These are phyloP conservation scores for Arenaria interpres DNA, from an alignment of 2,113 vertebrate genomes.

Conservation along the genomic window DNA sequence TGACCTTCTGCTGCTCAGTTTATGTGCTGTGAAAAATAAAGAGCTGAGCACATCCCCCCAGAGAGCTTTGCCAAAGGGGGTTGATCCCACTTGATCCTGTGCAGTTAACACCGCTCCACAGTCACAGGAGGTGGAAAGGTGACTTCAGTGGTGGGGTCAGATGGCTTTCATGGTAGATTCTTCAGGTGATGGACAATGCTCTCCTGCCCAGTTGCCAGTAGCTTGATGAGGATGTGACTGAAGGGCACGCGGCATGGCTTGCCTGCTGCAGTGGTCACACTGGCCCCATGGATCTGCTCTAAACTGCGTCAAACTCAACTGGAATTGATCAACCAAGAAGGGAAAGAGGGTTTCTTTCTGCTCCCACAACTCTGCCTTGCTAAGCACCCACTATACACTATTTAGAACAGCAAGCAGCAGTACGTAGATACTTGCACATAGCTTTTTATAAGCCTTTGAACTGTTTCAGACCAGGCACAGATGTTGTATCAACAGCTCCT, in stretches of 20 bases:
- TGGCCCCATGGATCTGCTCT: neutral
- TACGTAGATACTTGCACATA: accelerated
- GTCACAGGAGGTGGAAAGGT: neutral
- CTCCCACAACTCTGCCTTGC: neutral
- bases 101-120: neutral
- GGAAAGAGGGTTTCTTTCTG: neutral
- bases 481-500: neutral
- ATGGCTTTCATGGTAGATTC: neutral
- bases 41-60: neutral
- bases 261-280: neutral
- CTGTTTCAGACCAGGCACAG: neutral
- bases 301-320: neutral
- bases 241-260: neutral
- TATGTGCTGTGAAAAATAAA: slow-evolving; percentile 18
- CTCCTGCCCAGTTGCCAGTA: neutral
- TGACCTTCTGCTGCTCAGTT: neutral
- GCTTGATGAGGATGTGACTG: neutral
- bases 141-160: neutral
- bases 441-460: neutral
- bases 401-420: neutral
- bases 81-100: neutral
- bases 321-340: neutral
- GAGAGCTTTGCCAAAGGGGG: neutral
- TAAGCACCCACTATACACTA: neutral
- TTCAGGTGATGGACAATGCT: neutral